phyloP scores from a whole-genome alignment of 1,140 invertebrate species.

The Aplysia californica region DNA sequence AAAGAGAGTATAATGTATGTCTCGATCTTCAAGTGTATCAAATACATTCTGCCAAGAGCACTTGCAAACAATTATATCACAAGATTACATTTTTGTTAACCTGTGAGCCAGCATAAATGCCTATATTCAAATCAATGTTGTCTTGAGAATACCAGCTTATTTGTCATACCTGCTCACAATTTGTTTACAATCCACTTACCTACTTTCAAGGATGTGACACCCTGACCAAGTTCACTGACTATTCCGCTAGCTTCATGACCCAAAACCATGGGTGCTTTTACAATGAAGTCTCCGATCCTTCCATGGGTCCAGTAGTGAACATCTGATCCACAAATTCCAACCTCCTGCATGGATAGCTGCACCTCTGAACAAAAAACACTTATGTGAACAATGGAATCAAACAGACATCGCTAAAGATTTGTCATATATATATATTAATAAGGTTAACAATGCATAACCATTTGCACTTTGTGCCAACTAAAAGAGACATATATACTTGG shows the following conservation, averaged over 20 bases:
- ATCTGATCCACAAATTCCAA: conserved; percentile 97
- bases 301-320: conserved; percentile 91
- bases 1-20: too few species aligned
- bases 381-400: background rate
- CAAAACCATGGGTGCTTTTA: conserved; percentile 62
- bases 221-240: conserved; percentile 67
- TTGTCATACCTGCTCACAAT: too few species aligned
- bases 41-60: too few species aligned
- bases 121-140: too few species aligned
- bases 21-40: too few species aligned
- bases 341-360: conserved; percentile 85
- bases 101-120: too few species aligned
- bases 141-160: too few species aligned
- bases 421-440: background rate
- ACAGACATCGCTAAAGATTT: background rate
- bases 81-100: too few species aligned
- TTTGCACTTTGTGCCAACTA: background rate
- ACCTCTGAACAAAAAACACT: conserved; percentile 77
- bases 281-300: conserved; percentile 72
- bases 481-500: background rate
- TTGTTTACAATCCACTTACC: too few species aligned
- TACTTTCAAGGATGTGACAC: conserved; percentile 60
- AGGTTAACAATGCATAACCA: background rate
- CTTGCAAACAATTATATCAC: too few species aligned
- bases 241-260: conserved; percentile 65